Evolutionary conservation across 2,888 invertebrate genomes (phyloP), one percentile per base, ranked within the genome.

Genomic region (Leptinotarsa rubiginosa): DNA sequence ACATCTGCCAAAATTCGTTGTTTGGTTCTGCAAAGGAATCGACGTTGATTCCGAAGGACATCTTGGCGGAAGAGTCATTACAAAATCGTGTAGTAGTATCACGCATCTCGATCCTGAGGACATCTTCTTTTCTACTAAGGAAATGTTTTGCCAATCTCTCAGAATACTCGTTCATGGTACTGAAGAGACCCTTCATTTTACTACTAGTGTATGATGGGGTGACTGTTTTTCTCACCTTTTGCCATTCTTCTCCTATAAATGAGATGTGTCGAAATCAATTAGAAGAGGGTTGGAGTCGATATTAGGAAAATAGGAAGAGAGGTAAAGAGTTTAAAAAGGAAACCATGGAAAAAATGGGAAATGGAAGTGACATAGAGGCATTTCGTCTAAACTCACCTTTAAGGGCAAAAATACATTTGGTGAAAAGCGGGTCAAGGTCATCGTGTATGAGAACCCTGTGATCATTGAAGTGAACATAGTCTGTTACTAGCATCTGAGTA

Each of bases 1-100:
- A 91, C 87, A 88, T 89, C 47, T 81, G 70, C 78, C 89, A 91
- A 81, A 92, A 92, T 49, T 89, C 83, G 77, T 92, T 91, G 0
- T 90, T 81, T 4, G 84, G 86, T 0, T 91, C 87, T 4, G 84
- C 83, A 22, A 90, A 86, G 0, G 92, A 92, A 81, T 92, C 88
- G 3, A 91, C 89, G 77, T 76, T 72, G 31, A 79, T 75, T 5
- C 79, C 79, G 72, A 79, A 78, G 10, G 79, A 76, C 41, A 74
- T 87, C 1, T 89, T 87, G 0, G 90, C 90, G 69, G 91, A 90
- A 2, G 90, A 89, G 79, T 91, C 90, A 75, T 89, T 90, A 0
- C 89, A 69, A 47, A 69, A 69, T 13, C 69, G 56, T 0, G 87
- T 86, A 3, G 87, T 88, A 1, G 88, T 78, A 67, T 90, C 90